Conservation (phyloP, 2,797 vertebrate genomes). For the Pantherophis alleghaniensis region DNA sequence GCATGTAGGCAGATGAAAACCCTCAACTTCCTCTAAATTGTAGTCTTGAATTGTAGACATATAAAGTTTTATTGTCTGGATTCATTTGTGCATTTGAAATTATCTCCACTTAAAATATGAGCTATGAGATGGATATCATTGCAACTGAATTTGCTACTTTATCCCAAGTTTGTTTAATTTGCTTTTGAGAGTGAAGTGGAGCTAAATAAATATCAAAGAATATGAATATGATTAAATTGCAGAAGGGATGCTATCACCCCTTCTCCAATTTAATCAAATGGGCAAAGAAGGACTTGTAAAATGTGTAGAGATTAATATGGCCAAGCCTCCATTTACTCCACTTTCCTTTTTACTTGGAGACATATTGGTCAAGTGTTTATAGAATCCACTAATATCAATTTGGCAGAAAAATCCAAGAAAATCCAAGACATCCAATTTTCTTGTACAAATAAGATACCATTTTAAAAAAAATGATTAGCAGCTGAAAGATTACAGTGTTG, state of each 20-base stretch:
- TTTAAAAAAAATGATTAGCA: background rate
- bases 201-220: background rate
- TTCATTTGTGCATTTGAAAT: background rate
- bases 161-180: background rate
- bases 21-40: background rate
- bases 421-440: background rate
- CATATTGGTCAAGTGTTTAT: background rate
- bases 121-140: background rate
- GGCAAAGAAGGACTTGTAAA: background rate
- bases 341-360: background rate
- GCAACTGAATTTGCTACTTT: background rate
- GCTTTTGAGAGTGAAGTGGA: background rate
- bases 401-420: background rate
- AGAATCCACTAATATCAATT: background rate
- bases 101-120: background rate
- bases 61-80: background rate
- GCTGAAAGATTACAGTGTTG: background rate
- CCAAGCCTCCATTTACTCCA: background rate
- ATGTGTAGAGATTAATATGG: background rate
- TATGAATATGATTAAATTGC: background rate
- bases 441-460: background rate
- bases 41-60: background rate
- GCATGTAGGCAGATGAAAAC: background rate
- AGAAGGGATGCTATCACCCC: background rate
- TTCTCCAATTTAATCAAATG: background rate